These are phyloP conservation scores for Pao palembangensis DNA, from an alignment of 2,113 vertebrate genomes.

Conservation along the genomic window DNA sequence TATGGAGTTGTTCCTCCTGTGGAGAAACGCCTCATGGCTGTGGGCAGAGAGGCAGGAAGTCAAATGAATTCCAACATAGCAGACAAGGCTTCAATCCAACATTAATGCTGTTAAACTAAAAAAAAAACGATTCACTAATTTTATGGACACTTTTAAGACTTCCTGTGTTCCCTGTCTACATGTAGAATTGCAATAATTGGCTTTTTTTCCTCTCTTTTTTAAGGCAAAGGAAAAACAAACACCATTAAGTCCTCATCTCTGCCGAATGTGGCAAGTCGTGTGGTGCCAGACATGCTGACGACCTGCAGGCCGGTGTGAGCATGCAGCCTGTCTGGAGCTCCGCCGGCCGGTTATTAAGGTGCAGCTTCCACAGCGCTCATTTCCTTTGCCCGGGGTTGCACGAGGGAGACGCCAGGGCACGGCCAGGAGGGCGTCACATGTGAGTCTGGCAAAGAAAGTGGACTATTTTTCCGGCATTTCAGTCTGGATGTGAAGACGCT, in stretches of 20 bases:
- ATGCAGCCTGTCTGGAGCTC: slow-evolving; percentile 43
- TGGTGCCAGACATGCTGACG: slow-evolving; percentile 55
- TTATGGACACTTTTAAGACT: too few species aligned
- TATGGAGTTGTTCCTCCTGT: too few species aligned
- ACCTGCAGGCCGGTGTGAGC: slow-evolving; percentile 36
- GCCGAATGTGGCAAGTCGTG: slow-evolving; percentile 41
- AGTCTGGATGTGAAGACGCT: slow-evolving; percentile 9
- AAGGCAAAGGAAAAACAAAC: slow-evolving; percentile 39
- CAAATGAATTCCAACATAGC: too few species aligned
- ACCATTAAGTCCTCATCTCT: slow-evolving; percentile 33
- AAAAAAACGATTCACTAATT: too few species aligned
- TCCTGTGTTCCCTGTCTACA: too few species aligned
- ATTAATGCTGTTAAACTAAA: too few species aligned
- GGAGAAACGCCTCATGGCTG: too few species aligned
- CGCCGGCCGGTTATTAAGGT: slow-evolving; percentile 50
- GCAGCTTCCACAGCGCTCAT: slow-evolving; percentile 31
- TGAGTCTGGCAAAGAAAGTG: slow-evolving; percentile 26
- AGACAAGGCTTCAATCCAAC: too few species aligned
- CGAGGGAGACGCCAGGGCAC: slow-evolving; percentile 14
- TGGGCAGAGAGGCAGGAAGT: too few species aligned
- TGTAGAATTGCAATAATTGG: too few species aligned
- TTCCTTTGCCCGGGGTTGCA: slow-evolving; percentile 43
- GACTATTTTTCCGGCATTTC: slow-evolving; percentile 15
- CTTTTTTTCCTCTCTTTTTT: not conserved
- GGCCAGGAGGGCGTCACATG: slow-evolving; percentile 46